These are phyloP conservation scores for Dendrocincla fuliginosa DNA, from an alignment of 2,797 vertebrate genomes.

Conservation along the genomic window DNA sequence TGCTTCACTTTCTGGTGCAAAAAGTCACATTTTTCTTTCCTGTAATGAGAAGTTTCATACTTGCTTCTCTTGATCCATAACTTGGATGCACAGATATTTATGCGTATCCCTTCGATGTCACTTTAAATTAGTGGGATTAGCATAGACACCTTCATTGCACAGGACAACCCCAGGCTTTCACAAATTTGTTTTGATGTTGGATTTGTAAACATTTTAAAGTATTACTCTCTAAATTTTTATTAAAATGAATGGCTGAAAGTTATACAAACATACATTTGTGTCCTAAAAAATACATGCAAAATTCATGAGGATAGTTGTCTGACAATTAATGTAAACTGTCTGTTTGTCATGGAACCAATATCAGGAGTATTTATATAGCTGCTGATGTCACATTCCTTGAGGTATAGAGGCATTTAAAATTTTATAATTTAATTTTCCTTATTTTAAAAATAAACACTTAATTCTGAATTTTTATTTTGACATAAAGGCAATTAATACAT, in stretches of 20 bases:
- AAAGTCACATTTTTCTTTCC: background rate
- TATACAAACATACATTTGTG: too few species aligned
- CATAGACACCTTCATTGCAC: background rate
- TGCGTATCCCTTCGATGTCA: background rate
- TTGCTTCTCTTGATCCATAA: background rate
- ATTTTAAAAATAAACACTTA: slow-evolving; percentile 62
- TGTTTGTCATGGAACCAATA: slow-evolving; percentile 62
- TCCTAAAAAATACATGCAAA: too few species aligned
- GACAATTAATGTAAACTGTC: slow-evolving; percentile 28
- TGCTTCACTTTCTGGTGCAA: background rate
- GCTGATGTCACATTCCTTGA: slow-evolving; percentile 61
- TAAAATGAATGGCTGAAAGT: too few species aligned
- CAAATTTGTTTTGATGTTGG: too few species aligned
- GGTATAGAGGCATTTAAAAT: slow-evolving; percentile 52
- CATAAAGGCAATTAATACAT: slow-evolving; percentile 12
- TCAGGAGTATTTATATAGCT: slow-evolving; percentile 48
- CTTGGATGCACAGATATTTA: background rate
- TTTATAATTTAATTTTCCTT: slow-evolving; percentile 59
- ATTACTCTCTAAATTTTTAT: too few species aligned
- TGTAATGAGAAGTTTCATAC: background rate
- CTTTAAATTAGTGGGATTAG: background rate
- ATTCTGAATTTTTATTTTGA: slow-evolving; percentile 48
- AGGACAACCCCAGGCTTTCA: too few species aligned
- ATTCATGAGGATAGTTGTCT: too few species aligned
- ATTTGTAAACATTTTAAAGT: too few species aligned